A percentile compares a stretch with the other conserved stretches of the same genome.
Evolutionary conservation across 2,888 invertebrate species (phyloP).

Genomic region (Cheilosia urbana): DNA sequence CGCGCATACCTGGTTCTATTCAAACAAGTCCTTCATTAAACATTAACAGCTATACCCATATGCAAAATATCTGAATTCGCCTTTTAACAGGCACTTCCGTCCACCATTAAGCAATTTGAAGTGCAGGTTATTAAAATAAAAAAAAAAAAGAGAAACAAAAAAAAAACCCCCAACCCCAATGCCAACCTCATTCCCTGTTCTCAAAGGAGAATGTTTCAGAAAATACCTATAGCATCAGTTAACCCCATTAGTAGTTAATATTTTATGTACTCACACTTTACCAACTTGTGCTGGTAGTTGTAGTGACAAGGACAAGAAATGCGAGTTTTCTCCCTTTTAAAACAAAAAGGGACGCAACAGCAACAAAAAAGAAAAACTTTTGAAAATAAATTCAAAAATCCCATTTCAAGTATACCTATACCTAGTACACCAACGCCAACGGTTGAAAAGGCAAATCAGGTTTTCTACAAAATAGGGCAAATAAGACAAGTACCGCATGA

Average conservation of each 20-base stretch:
- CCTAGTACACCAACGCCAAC: neutral
- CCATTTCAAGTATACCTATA: slow-evolving; percentile 42
- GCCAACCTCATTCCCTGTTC: neutral
- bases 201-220: slow-evolving; percentile 58
- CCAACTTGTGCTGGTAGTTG: slow-evolving; percentile 30
- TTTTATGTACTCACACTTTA: slow-evolving; percentile 68
- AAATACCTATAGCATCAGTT: slow-evolving; percentile 70
- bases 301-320: slow-evolving; percentile 68
- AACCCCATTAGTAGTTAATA: slow-evolving; percentile 73
- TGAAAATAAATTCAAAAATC: slow-evolving; percentile 66
- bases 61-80: slow-evolving; percentile 50
- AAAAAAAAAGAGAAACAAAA: slow-evolving; percentile 1
- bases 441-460: slow-evolving; percentile 51
- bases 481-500: slow-evolving; percentile 15
- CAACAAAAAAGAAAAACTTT: slow-evolving; percentile 35
- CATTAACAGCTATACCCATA: slow-evolving; percentile 27
- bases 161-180: neutral
- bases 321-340: slow-evolving; percentile 20
- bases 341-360: slow-evolving; percentile 38
- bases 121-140: slow-evolving; percentile 36
- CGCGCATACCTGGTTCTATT: slow-evolving; percentile 20
- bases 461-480: slow-evolving; percentile 38
- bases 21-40: slow-evolving; percentile 31
- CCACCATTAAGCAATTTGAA: slow-evolving; percentile 73
- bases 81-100: slow-evolving; percentile 68